These are phyloP conservation scores for Spheniscus humboldti DNA, from an alignment of 2,797 vertebrate genomes.

Conservation along the genomic window DNA sequence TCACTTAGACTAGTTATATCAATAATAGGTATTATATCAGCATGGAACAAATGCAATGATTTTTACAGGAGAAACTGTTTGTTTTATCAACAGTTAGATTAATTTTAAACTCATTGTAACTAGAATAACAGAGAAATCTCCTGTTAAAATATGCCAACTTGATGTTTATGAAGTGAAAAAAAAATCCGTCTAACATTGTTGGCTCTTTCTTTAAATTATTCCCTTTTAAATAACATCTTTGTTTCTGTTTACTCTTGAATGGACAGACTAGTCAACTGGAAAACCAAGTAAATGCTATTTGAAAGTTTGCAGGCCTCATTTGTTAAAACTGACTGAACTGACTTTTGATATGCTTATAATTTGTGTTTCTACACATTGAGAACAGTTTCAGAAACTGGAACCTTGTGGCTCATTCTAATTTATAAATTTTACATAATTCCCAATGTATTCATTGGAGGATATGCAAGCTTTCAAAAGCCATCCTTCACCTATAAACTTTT, in stretches of 20 bases:
- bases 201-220: neutral
- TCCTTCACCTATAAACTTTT: neutral
- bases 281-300: neutral
- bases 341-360: neutral
- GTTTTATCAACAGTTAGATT: neutral
- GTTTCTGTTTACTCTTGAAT: constrained; percentile 25
- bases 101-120: neutral
- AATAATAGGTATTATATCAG: neutral
- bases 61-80: neutral
- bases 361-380: neutral
- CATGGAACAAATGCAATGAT: neutral
- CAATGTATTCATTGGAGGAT: neutral
- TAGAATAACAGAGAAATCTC: neutral
- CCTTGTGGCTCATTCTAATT: neutral
- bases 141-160: neutral
- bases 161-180: constrained; percentile 2
- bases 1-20: neutral
- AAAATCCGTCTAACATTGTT: neutral
- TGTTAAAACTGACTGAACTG: neutral
- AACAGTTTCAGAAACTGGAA: neutral
- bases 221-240: neutral
- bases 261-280: neutral
- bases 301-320: neutral
- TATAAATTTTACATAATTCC: neutral
- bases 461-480: neutral